phyloP scores from a whole-genome alignment of 2,888 invertebrate genomes.

The Phymatocera aterrima region DNA sequence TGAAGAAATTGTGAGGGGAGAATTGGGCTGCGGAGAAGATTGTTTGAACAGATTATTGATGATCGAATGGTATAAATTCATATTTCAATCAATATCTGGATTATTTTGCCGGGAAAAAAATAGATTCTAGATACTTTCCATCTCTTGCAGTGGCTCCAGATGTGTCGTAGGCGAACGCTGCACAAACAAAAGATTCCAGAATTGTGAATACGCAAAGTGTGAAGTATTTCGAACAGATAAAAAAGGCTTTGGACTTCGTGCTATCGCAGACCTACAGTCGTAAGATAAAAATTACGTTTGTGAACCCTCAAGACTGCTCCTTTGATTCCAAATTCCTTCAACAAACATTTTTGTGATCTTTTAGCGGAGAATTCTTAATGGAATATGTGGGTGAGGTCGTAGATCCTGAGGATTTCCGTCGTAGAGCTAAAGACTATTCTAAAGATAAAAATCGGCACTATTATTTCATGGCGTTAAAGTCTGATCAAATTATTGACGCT shows the following conservation, averaged over 20 bases:
- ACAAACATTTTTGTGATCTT: not conserved
- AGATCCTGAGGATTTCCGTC: slow-evolving; percentile 92
- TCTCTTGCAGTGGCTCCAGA: slow-evolving; percentile 86
- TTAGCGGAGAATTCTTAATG: slow-evolving; percentile 95
- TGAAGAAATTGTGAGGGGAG: slow-evolving; percentile 90
- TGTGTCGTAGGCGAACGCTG: slow-evolving; percentile 94
- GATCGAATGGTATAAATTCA: slow-evolving; percentile 93
- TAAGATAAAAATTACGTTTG: no score
- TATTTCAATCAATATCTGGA: slow-evolving; percentile 3
- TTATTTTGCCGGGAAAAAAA: not conserved
- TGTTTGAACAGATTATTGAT: slow-evolving; percentile 97
- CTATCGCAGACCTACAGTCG: slow-evolving; percentile 84
- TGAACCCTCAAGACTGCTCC: no score
- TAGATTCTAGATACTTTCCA: slow-evolving; percentile 41
- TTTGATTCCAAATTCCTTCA: not conserved
- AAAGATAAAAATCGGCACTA: slow-evolving; percentile 94
- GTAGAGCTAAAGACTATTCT: slow-evolving; percentile 91
- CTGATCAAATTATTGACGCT: slow-evolving; percentile 97
- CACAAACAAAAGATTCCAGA: slow-evolving; percentile 96
- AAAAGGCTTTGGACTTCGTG: slow-evolving; percentile 96
- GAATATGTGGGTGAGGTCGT: slow-evolving; percentile 99
- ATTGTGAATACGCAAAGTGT: slow-evolving; percentile 88
- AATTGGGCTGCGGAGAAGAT: slow-evolving; percentile 94
- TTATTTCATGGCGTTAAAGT: slow-evolving; percentile 97
- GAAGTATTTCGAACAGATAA: slow-evolving; percentile 94